A percentile compares a stretch with the other conserved stretches of the same genome.
These are phyloP conservation scores for Nemoura dubitans DNA, from an alignment of 2,888 invertebrate species.

Conservation along the genomic window DNA sequence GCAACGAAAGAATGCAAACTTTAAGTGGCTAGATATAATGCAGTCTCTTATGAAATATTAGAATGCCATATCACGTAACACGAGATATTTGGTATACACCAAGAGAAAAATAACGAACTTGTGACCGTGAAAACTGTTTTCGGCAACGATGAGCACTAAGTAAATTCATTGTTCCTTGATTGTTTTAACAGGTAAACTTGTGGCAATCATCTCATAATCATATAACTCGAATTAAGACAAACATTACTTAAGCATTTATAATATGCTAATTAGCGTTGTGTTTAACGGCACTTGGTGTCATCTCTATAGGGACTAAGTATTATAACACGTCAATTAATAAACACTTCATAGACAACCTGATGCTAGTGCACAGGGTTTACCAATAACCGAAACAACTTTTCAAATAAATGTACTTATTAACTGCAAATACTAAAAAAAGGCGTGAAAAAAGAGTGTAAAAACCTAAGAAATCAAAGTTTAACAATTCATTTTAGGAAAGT, in stretches of 20 bases:
- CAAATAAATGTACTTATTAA: too few relatives aligned
- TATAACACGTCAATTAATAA: background rate
- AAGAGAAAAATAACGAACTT: too few relatives aligned
- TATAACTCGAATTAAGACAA: background rate
- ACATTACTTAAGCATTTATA: background rate
- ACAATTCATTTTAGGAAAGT: too few relatives aligned
- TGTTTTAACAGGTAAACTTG: background rate
- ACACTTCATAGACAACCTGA: background rate
- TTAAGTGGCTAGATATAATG: background rate
- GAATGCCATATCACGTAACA: too few relatives aligned
- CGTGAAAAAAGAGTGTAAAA: too few relatives aligned
- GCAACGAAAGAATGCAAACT: too few relatives aligned
- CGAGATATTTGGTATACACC: too few relatives aligned
- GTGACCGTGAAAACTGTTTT: background rate
- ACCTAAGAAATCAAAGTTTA: too few relatives aligned
- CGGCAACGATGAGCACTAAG: background rate
- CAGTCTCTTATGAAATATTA: too few relatives aligned
- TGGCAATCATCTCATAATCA: background rate
- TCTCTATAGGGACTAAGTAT: background rate
- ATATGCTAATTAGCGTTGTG: background rate
- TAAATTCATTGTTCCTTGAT: background rate
- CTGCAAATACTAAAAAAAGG: too few relatives aligned
- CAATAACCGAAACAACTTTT: too few relatives aligned
- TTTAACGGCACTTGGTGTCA: background rate
- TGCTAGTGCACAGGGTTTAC: background rate